phyloP scores from a whole-genome alignment of 2,888 invertebrate genomes.

The Brassicogethes aeneus region DNA sequence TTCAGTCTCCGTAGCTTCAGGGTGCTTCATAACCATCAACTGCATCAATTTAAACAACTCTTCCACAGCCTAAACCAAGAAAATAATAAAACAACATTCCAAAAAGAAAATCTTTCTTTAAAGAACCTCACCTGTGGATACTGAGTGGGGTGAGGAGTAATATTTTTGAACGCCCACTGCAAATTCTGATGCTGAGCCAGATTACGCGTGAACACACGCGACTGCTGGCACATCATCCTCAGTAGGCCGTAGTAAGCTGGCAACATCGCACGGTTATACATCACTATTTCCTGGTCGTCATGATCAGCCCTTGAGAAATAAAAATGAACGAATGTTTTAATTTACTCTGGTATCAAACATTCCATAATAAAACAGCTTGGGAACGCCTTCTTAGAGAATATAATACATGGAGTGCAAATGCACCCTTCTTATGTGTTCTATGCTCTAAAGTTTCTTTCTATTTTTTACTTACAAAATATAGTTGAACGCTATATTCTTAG shows the following conservation, averaged over 20 bases:
- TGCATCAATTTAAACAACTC: conserved; percentile 87
- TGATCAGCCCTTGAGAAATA: conserved; percentile 79
- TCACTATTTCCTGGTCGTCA: conserved; percentile 90
- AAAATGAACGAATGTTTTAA: too few relatives aligned
- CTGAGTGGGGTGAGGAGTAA: conserved; percentile 90
- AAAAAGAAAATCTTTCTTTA: too few relatives aligned
- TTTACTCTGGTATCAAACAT: too few relatives aligned
- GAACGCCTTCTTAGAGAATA: too few relatives aligned
- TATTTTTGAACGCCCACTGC: conserved; percentile 95
- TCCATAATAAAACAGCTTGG: too few relatives aligned
- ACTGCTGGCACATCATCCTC: conserved; percentile 84
- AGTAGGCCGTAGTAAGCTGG: conserved; percentile 87
- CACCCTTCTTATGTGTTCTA: too few relatives aligned
- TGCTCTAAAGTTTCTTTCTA: too few relatives aligned
- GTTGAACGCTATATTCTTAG: conserved; percentile 92
- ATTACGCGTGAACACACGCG: conserved; percentile 74
- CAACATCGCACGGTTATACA: conserved; percentile 89
- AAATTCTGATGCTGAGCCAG: conserved; percentile 90
- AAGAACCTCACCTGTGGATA: conserved; percentile 68
- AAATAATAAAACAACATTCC: conserved; percentile 4
- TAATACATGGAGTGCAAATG: too few relatives aligned
- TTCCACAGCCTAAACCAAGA: conserved; percentile 62
- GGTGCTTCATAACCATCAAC: conserved; percentile 75
- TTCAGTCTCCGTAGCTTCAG: conserved; percentile 67
- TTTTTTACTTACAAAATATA: conserved; percentile 94